These are phyloP conservation scores for Drosophila miranda DNA, from an alignment of 1,140 invertebrate genomes.

Conservation along the genomic window DNA sequence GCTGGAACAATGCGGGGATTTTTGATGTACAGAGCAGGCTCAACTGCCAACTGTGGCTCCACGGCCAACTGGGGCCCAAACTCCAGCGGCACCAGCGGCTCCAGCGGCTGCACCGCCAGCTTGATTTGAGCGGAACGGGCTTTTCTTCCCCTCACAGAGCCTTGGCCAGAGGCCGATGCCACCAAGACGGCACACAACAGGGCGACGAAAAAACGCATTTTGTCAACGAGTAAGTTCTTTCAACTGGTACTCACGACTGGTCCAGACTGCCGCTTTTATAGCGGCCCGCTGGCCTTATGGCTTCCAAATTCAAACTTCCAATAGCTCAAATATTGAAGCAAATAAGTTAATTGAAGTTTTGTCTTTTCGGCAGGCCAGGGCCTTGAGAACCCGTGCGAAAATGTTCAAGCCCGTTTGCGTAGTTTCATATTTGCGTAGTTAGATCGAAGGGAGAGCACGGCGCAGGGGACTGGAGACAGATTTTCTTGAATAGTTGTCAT, in stretches of 20 bases:
- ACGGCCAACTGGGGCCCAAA: slow-evolving; percentile 13
- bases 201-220: slow-evolving; percentile 49
- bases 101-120: slow-evolving; percentile 29
- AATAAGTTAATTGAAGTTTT: slow-evolving; percentile 33
- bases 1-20: not conserved
- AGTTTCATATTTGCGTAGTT: slow-evolving; percentile 38
- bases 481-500: slow-evolving; percentile 55
- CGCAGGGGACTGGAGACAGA: slow-evolving; percentile 20
- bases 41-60: slow-evolving; percentile 19
- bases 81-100: slow-evolving; percentile 17
- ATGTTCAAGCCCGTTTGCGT: slow-evolving; percentile 33
- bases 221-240: slow-evolving; percentile 30
- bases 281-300: not conserved
- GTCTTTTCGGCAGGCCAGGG: slow-evolving; percentile 6
- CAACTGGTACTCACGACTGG: slow-evolving; percentile 16
- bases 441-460: slow-evolving; percentile 1
- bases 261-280: slow-evolving; percentile 30
- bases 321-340: slow-evolving; percentile 37
- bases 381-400: slow-evolving; percentile 48
- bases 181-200: slow-evolving; percentile 36
- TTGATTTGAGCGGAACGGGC: slow-evolving; percentile 9
- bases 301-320: not conserved
- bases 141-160: slow-evolving; percentile 22
- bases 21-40: not conserved
- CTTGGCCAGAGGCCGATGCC: slow-evolving; percentile 37